Percentiles rank a stretch among this genome's conserved stretches.
phyloP scores from a whole-genome alignment of 1,140 invertebrate genomes.

The Sycophaga agraensis region DNA sequence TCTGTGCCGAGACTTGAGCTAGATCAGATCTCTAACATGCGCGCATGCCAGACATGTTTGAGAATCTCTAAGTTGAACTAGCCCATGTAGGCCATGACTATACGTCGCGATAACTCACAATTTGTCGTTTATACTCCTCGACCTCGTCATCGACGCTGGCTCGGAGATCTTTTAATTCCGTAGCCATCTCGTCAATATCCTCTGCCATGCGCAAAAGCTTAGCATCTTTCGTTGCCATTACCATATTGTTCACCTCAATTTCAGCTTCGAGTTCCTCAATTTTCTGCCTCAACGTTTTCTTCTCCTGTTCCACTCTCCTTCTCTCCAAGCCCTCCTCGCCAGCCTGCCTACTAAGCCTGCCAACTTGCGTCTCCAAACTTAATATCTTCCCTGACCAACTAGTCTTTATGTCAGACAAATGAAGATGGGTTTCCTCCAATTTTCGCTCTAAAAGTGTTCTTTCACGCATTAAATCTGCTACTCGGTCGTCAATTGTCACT shows the following conservation, averaged over 20 bases:
- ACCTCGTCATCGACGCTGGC: conserved; percentile 66
- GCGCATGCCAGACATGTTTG: background rate
- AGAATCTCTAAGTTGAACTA: background rate
- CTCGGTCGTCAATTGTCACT: conserved; percentile 64
- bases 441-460: conserved; percentile 71
- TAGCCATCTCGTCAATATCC: conserved; percentile 66
- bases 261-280: conserved; percentile 68
- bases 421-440: conserved; percentile 79
- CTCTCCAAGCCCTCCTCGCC: conserved; percentile 79
- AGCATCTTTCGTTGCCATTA: conserved; percentile 70
- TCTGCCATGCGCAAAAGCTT: conserved; percentile 66
- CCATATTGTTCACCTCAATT: conserved; percentile 69
- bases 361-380: conserved; percentile 80
- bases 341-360: conserved; percentile 74
- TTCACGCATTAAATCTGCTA: conserved; percentile 60
- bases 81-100: background rate
- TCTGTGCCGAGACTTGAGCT: too few relatives aligned
- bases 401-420: conserved; percentile 83
- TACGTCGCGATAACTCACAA: conserved; percentile 64
- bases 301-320: conserved; percentile 71
- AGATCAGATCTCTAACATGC: background rate
- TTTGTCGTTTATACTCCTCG: conserved; percentile 64
- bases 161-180: conserved; percentile 64
- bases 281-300: conserved; percentile 65
- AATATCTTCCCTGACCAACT: conserved; percentile 88